Evolutionary conservation across 2,888 invertebrate genomes (phyloP).

Genomic region (Actias luna): DNA sequence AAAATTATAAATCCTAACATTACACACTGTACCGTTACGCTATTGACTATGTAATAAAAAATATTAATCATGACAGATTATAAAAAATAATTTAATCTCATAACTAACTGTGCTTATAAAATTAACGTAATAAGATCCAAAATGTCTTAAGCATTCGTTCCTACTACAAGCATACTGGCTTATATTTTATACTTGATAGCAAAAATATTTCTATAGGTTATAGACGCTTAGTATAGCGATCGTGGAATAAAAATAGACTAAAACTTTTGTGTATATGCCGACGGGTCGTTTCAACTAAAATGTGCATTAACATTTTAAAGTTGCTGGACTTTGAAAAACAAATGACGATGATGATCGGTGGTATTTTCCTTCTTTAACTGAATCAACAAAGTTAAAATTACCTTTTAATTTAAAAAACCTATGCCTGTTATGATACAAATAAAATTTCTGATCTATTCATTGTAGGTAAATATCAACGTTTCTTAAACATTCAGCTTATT

Average conservation of each 20-base stretch:
- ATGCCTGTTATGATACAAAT: background rate
- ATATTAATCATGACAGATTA: no score
- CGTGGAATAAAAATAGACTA: background rate
- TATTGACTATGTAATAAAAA: no score
- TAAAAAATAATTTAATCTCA: no score
- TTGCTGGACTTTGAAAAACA: background rate
- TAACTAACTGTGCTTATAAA: no score
- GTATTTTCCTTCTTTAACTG: background rate
- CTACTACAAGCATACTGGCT: background rate
- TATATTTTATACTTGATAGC: background rate
- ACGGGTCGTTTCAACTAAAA: background rate
- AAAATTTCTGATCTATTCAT: background rate
- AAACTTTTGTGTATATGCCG: background rate
- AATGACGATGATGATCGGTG: background rate
- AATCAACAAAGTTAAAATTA: background rate
- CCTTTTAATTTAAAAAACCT: background rate
- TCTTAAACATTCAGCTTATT: no score
- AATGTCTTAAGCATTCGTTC: no score
- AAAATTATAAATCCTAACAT: no score
- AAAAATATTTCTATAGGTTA: background rate
- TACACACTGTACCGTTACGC: no score
- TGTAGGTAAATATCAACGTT: no score
- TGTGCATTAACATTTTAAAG: background rate
- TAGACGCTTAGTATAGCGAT: background rate
- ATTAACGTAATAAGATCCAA: no score